Percentiles rank a stretch among this genome's conserved stretches.
Conservation (phyloP, 2,888 invertebrate species). For the Polydrusus tereticollis region DNA sequence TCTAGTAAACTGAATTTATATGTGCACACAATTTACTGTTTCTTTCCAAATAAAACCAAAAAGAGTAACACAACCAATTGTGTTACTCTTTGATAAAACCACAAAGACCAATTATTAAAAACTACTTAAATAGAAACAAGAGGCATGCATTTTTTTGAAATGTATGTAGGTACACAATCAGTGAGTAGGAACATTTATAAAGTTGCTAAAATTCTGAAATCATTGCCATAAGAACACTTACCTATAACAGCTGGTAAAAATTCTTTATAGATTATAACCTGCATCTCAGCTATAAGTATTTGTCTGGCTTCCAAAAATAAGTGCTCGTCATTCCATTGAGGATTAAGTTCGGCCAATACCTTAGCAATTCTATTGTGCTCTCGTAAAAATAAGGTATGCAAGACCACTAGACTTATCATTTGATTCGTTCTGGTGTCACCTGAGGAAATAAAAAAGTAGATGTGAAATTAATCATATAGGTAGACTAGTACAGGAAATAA, state of each 20-base stretch:
- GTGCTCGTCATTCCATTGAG: slow-evolving; percentile 80
- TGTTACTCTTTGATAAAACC: too few species aligned
- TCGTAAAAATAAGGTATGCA: slow-evolving; percentile 81
- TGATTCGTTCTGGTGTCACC: slow-evolving; percentile 85
- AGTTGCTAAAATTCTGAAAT: not conserved
- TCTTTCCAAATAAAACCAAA: too few species aligned
- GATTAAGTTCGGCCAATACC: slow-evolving; percentile 75
- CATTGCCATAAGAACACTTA: slow-evolving; percentile 57
- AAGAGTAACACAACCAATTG: too few species aligned
- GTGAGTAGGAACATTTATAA: too few species aligned
- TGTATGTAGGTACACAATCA: too few species aligned
- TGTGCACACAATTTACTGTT: too few species aligned
- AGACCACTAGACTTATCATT: slow-evolving; percentile 78
- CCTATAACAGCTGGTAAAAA: slow-evolving; percentile 84
- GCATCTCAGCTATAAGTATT: slow-evolving; percentile 81
- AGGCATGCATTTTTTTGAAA: too few species aligned
- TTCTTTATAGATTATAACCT: slow-evolving; percentile 85
- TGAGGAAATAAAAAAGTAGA: slow-evolving; percentile 61
- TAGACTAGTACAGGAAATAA: too few species aligned
- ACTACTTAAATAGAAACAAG: too few species aligned
- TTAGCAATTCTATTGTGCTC: slow-evolving; percentile 86
- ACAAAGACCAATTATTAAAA: too few species aligned
- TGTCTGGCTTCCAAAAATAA: slow-evolving; percentile 81
- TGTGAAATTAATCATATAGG: not conserved
- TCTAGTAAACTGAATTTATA: too few species aligned